phyloP scores from a whole-genome alignment of 1,140 invertebrate species.

The Oppia nitens region DNA sequence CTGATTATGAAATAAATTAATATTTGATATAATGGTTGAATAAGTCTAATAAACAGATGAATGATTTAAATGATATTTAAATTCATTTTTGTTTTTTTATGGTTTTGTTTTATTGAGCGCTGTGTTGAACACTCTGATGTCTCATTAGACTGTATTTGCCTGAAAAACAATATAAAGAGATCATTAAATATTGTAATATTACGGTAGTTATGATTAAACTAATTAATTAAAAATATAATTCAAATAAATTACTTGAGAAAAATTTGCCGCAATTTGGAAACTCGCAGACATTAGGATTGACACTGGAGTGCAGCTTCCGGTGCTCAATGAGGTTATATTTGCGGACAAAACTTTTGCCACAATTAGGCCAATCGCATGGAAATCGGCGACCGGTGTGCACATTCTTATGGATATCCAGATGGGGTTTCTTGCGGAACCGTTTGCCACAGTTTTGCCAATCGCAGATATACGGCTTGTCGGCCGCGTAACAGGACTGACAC shows the following conservation, averaged over 20 bases:
- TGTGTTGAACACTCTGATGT: not conserved
- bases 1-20: too few species aligned
- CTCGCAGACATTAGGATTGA: constrained; percentile 2
- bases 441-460: constrained; percentile 4
- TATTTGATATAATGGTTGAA: too few species aligned
- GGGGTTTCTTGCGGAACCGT: constrained; percentile 3
- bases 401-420: constrained; percentile 3
- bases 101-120: not conserved
- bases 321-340: constrained; percentile 4
- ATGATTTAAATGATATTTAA: too few species aligned
- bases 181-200: not conserved
- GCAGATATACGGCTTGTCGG: constrained; percentile 2
- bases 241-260: not conserved
- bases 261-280: not conserved
- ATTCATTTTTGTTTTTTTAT: too few species aligned
- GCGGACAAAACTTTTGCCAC: constrained; percentile 1
- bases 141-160: not conserved
- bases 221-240: not conserved
- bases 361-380: not conserved
- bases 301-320: not conserved
- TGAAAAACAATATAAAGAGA: not conserved
- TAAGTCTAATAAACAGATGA: too few species aligned
- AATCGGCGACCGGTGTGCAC: constrained; percentile 5
- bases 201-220: not conserved
- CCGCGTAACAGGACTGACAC: not conserved